A percentile compares a stretch with the other conserved stretches of the same genome.
phyloP scores from a whole-genome alignment of 2,797 vertebrate genomes.

The Catamblyrhynchus diadema region DNA sequence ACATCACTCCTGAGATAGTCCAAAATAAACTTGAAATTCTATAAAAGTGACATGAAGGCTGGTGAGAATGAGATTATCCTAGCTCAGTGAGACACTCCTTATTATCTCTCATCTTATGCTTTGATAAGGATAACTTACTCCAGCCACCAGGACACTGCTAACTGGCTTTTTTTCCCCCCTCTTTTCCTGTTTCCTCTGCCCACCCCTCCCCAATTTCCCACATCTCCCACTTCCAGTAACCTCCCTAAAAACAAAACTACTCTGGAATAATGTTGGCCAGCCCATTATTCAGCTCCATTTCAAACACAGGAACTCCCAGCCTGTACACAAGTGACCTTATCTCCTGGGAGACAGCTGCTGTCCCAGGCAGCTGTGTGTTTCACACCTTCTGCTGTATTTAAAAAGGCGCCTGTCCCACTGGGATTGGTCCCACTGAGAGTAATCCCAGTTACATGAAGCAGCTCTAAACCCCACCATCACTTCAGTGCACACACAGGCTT shows the following conservation, averaged over 20 bases:
- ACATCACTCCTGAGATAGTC: neutral
- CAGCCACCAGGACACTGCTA: neutral
- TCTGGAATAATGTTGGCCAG: neutral
- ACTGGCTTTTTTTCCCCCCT: neutral
- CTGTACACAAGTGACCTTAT: neutral
- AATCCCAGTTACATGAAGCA: neutral
- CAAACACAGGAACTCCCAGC: neutral
- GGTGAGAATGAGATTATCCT: neutral
- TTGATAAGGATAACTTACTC: neutral
- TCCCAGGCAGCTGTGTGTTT: neutral
- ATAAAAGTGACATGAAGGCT: neutral
- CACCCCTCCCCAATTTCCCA: neutral
- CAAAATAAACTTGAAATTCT: constrained; percentile 28
- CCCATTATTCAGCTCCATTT: neutral
- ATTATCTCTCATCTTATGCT: neutral
- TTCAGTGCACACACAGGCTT: neutral
- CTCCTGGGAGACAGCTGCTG: neutral
- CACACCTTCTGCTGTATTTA: neutral
- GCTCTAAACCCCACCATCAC: neutral
- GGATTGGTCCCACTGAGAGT: neutral
- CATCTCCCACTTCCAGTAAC: neutral
- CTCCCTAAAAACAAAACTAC: neutral
- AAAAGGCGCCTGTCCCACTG: neutral
- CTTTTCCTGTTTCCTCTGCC: neutral
- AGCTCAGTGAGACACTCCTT: neutral